Evolutionary conservation across 2,888 invertebrate species (phyloP), one percentile per base, ranked within the genome.

Genomic region (Mythimna impura): DNA sequence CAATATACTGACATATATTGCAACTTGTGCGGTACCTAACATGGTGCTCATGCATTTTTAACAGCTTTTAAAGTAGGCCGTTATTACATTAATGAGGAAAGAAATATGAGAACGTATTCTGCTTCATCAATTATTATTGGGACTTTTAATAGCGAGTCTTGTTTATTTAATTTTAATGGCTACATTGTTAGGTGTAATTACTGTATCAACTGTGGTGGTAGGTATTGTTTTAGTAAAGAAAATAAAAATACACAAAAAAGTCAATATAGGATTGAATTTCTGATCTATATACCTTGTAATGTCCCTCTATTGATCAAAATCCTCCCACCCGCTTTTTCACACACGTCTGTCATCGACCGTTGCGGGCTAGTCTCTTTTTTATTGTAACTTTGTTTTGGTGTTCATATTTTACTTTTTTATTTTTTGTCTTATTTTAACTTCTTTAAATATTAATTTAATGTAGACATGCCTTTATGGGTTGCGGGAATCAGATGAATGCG

Each of bases 1-100:
- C 74, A 68, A 83, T 81, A 71, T 66, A 52, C 74, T 80, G 84
- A 71, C 75, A 62, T 71, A 67, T 80, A 80, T 81, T 73, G 70
- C 61, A 71, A 70, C 74, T 80, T 71, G 73, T 68, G 62, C 36
- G 66, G 55, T 25, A 65, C 40, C 66, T 54, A 55, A 50, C 34
- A 78, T 54, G 47, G 20, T 43, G n/a, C 78, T 60, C 65, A 60
- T 80, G 52, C 64, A 73, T 65, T 67, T 70, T 73, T 58, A 83
- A 83, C 73, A 25, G 54, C 40, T 64, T 70, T 79, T 80, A 43
- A 80, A 80, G 67, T 83, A 71, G 50, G 10, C 10, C 52, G 57
- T 67, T 54, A 70, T 60, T 57, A 10, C 43, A 66, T 66, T 82
- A 66, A 77, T 54, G 81, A 66, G 55, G 36, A 52, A 43, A 36